These are phyloP conservation scores for Holothuria glaberrima DNA, from an alignment of 35 echinoderm and acorn worm genomes.

Conservation along the genomic window DNA sequence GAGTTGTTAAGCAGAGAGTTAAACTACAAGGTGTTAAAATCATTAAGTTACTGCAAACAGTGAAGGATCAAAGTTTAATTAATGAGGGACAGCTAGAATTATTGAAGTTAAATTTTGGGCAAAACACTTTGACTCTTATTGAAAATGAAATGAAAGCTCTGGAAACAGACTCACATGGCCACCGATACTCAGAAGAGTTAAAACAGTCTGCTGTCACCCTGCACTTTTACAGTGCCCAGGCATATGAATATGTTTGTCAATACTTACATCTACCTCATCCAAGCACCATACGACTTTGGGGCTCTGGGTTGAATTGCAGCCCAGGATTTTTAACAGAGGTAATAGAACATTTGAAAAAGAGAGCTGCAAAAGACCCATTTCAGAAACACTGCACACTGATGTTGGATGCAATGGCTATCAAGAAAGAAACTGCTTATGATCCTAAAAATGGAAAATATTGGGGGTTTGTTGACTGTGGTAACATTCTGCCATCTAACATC, in stretches of 20 bases:
- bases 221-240: constrained; percentile 59
- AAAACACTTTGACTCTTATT: constrained; percentile 16
- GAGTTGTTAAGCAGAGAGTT: constrained; percentile 70
- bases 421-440: constrained; percentile 70
- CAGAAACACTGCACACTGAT: constrained; percentile 61
- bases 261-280: constrained; percentile 61
- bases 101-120: constrained; percentile 55
- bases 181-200: constrained; percentile 54
- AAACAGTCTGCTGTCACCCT: constrained; percentile 34
- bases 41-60: constrained; percentile 30
- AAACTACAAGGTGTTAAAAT: constrained; percentile 65
- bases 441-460: constrained; percentile 45
- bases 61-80: constrained; percentile 58
- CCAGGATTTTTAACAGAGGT: constrained; percentile 65
- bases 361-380: constrained; percentile 19
- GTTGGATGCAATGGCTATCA: constrained; percentile 62
- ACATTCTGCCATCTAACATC: constrained; percentile 3
- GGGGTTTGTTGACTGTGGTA: constrained; percentile 62
- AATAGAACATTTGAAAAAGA: constrained; percentile 46
- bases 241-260: constrained; percentile 18
- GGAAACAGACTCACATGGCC: constrained; percentile 53
- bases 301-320: constrained; percentile 44
- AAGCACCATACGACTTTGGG: constrained; percentile 50
- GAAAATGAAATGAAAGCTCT: constrained; percentile 68
- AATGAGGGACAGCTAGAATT: constrained; percentile 54